Evolutionary conservation across 2,888 invertebrate species (phyloP), one percentile per base, ranked within the genome.

Genomic region (Melipona beecheii): DNA sequence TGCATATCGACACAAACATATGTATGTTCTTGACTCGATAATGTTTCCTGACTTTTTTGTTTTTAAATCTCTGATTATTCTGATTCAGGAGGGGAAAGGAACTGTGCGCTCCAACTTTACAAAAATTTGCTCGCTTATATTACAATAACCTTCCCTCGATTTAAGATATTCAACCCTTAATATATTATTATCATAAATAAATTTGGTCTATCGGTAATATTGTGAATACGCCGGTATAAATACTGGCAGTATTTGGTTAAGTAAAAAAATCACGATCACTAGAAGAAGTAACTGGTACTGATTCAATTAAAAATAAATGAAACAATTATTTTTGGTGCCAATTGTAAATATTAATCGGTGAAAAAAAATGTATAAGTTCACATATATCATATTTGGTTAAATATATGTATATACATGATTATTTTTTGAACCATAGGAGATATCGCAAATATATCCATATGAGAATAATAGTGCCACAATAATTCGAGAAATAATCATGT

Each of bases 191-290:
- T 94, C 93, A 94, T 94, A 94, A 94, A 94, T 94, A 94, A 94
- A 94, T 94, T 94, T 94, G 94, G 94, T 94, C 93, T 94, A 94
- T 94, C 92, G 94, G 93, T 94, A 94, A 93, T 94, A 93, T 93
- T 93, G 92, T 93, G 92, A 93, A 94, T 94, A 94, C 93, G 93
- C 93, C 94, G 91, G 92, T 92, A 92, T 86, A 90, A 90, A 92
- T 90, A 91, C 93, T 93, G 94, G 93, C 94, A 93, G 94, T 94
- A 94, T 94, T 94, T 94, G 93, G 93, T 94, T 91, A 89, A 90
- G 92, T 91, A 89, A 90, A 91, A 31, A 90, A 92, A 92, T 88
- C 92, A 89, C 83, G 87, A 83, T 91, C 90, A 90, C 89, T 91
- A 91, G 88, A 92, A 93, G 90, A 86, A 76, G 88, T 87, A 87